Percentiles rank a stretch among this genome's conserved stretches.
These are phyloP conservation scores for Sylvilagus floridanus DNA, from an alignment of 2,797 vertebrate species.

Conservation along the genomic window DNA sequence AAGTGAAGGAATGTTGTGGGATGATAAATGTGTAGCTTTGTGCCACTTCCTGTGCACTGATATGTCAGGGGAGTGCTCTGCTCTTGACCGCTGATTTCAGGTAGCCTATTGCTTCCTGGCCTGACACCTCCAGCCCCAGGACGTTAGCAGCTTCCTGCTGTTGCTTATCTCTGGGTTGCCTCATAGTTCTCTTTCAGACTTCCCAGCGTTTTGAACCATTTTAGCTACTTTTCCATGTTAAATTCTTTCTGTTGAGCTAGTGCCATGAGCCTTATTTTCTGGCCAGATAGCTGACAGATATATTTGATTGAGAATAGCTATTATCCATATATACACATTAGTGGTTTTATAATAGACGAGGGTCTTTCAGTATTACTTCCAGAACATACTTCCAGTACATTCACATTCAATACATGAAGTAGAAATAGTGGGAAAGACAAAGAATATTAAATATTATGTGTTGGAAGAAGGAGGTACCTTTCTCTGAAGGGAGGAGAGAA, in stretches of 20 bases:
- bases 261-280: background rate
- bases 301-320: background rate
- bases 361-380: background rate
- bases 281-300: background rate
- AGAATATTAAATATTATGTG: background rate
- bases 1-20: background rate
- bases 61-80: too few species aligned
- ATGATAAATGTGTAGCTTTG: background rate
- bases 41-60: too few species aligned
- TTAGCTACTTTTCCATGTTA: background rate
- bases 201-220: background rate
- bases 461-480: background rate
- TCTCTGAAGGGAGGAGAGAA: too few species aligned
- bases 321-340: background rate
- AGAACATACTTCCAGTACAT: background rate
- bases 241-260: background rate
- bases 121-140: background rate
- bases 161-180: background rate
- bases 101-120: background rate
- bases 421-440: background rate
- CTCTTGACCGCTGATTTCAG: background rate
- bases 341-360: background rate
- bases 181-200: background rate
- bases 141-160: background rate
- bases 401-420: background rate